Base-by-base conservation (phyloP, 2,888 invertebrate species). In the Elysia crispata region DNA sequence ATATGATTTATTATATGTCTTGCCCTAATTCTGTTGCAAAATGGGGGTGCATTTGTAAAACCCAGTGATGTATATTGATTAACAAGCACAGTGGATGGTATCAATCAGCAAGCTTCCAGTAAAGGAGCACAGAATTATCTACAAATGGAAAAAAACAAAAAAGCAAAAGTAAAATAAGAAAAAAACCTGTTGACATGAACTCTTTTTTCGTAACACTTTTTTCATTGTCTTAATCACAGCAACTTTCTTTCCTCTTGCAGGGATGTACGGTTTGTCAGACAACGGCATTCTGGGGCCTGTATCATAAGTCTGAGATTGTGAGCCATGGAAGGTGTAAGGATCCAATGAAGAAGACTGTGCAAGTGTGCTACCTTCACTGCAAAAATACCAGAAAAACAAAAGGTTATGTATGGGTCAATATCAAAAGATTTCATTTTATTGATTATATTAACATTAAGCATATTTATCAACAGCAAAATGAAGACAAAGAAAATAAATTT, bases 291-390 rank as follows among this genome's bases (percentile, higher is more conserved):
- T 54, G 23, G 72, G 41, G 5, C n/a, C 33, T 20, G n/a, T 57
- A 30, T 41, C 67, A 13, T n/a, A n/a, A n/a, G 54, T 50, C 74
- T 84, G 84, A 15, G 83, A 83, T 75, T 83, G 84, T 13, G 83
- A 77, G 15, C 80, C 77, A 41, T 70, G 80, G 77, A 84, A 83
- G 8, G 62, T 28, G 73, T 83, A 84, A 8, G 83, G 82, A 76
- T 83, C 84, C 20, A 54, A 25, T n/a, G 74, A 77, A 41, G n/a
- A 60, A 13, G 77, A 28, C 57, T 70, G 28, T 25, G 23, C 28
- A 23, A 70, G 33, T 25, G 70, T 49, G 28, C n/a, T 70, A 60
- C 25, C 33, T 18, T 70, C 70, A 60, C 70, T 77, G 67, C 23
- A 41, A 70, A n/a, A 31, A 20, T 57, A 15, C n/a, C 23, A 50